These are phyloP conservation scores for Poeciliopsis retropinna DNA, from an alignment of 2,113 vertebrate species.

Conservation along the genomic window DNA sequence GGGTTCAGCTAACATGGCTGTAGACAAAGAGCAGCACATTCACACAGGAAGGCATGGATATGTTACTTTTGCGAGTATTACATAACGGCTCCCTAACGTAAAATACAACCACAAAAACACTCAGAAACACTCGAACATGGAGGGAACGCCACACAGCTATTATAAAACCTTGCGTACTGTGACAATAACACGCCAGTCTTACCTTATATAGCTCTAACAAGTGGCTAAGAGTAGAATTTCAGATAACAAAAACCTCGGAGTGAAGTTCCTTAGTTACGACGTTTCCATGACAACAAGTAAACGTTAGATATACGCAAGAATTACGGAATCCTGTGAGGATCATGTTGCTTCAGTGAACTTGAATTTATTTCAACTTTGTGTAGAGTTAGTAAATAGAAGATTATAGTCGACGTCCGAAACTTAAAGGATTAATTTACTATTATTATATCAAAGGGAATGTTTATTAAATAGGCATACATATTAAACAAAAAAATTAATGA, in stretches of 20 bases:
- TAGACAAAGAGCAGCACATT: background rate
- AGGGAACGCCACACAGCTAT: no score
- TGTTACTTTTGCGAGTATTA: no score
- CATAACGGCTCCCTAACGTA: no score
- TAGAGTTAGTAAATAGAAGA: background rate
- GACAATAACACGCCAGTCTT: background rate
- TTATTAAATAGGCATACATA: no score
- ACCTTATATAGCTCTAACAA: constrained; percentile 18
- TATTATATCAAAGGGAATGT: background rate
- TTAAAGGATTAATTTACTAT: background rate
- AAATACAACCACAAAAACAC: background rate
- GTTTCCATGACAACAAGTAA: constrained; percentile 29
- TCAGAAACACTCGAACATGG: no score
- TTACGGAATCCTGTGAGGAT: constrained; percentile 47
- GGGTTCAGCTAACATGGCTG: constrained; percentile 71
- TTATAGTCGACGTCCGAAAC: background rate
- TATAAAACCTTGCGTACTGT: background rate
- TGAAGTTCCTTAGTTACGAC: background rate
- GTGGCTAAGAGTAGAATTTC: background rate
- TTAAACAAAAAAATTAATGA: no score
- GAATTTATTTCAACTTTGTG: background rate
- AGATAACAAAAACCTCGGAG: background rate
- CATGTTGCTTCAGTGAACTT: background rate
- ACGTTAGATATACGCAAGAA: constrained; percentile 25
- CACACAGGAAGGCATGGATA: background rate